These are phyloP conservation scores for Notoglanidium macrostoma DNA, from an alignment of 2,797 vertebrate species.

Conservation along the genomic window DNA sequence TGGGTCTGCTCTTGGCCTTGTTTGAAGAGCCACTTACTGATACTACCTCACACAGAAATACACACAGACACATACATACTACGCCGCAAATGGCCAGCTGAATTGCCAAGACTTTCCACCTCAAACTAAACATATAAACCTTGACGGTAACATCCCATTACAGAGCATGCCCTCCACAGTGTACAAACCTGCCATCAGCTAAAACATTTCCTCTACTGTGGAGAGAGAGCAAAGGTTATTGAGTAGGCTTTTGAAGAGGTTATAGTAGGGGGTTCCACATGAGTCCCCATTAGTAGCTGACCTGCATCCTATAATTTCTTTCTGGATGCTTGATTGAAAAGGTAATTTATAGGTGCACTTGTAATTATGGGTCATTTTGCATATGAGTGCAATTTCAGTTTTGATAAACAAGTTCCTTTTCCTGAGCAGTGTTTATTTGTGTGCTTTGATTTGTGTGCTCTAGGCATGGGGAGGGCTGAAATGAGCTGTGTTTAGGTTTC, in stretches of 20 bases:
- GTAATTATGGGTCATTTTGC: slow-evolving; percentile 93
- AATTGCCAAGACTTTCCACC: slow-evolving; percentile 45
- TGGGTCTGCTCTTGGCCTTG: slow-evolving; percentile 64
- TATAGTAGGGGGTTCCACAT: slow-evolving; percentile 52
- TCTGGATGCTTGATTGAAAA: slow-evolving; percentile 81
- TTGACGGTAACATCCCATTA: slow-evolving; percentile 43
- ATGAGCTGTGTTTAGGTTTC: neutral
- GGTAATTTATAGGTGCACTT: slow-evolving; percentile 88
- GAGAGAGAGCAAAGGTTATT: slow-evolving; percentile 46
- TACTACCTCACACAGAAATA: slow-evolving; percentile 55
- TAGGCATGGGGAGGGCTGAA: neutral
- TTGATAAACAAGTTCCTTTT: slow-evolving; percentile 77
- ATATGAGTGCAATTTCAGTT: slow-evolving; percentile 86
- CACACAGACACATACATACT: slow-evolving; percentile 45
- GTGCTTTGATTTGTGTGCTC: slow-evolving; percentile 84
- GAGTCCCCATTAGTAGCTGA: slow-evolving; percentile 66
- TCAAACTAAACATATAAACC: slow-evolving; percentile 50
- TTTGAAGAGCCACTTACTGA: slow-evolving; percentile 62
- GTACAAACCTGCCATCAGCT: slow-evolving; percentile 29
- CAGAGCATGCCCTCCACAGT: slow-evolving; percentile 27
- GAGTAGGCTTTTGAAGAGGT: slow-evolving; percentile 36
- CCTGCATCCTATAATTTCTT: slow-evolving; percentile 78
- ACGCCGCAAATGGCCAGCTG: slow-evolving; percentile 32
- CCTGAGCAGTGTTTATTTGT: slow-evolving; percentile 82
- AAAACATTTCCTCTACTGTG: slow-evolving; percentile 23